phyloP scores from a whole-genome alignment of 2,888 invertebrate species.

The Rhyacophila evoluta region DNA sequence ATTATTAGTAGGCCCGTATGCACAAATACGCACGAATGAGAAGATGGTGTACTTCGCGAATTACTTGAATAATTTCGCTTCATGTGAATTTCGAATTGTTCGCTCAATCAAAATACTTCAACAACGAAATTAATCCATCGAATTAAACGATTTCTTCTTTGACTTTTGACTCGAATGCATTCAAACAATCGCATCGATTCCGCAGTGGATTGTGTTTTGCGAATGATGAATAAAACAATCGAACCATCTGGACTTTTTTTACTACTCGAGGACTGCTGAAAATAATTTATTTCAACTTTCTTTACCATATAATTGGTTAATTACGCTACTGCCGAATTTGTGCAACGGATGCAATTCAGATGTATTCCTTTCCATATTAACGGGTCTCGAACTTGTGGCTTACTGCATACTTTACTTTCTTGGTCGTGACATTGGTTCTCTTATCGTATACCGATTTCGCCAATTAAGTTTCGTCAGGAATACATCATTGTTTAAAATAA shows the following conservation, averaged over 20 bases:
- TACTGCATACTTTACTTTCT: not conserved
- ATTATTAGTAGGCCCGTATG: too few relatives aligned
- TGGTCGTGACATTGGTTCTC: not conserved
- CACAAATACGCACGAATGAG: too few relatives aligned
- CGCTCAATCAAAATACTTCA: not conserved
- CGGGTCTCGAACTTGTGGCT: not conserved
- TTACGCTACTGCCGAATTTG: not conserved
- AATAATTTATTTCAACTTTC: not conserved
- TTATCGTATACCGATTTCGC: not conserved
- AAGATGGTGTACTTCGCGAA: too few relatives aligned
- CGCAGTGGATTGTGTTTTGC: too few relatives aligned
- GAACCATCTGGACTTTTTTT: not conserved
- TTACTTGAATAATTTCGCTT: not conserved
- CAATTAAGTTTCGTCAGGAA: not conserved
- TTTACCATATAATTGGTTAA: not conserved
- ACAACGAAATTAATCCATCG: not conserved
- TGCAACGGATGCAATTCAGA: not conserved
- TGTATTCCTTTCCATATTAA: not conserved
- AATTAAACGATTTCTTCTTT: slow-evolving; percentile 4
- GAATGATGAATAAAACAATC: not conserved
- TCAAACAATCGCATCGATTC: too few relatives aligned
- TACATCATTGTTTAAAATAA: not conserved
- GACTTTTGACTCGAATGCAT: slow-evolving; percentile 2
- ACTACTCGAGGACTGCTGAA: not conserved
- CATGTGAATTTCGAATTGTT: not conserved